phyloP scores from a whole-genome alignment of 2,113 vertebrate genomes.

The Limanda limanda region DNA sequence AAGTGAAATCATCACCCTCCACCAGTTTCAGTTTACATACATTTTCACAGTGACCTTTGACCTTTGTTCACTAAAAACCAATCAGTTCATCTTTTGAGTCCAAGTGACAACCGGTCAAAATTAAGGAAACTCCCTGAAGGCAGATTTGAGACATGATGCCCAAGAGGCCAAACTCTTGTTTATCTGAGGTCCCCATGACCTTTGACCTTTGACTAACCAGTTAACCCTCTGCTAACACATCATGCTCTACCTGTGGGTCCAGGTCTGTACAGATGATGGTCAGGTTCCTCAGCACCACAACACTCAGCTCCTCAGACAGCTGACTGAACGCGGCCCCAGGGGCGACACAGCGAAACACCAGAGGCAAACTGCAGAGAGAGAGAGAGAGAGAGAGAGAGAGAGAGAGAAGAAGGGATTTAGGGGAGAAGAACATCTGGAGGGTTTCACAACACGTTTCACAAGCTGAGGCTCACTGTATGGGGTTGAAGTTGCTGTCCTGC shows the following conservation, averaged over 20 bases:
- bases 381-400: background rate
- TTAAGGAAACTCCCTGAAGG: too few relatives aligned
- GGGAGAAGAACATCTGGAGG: background rate
- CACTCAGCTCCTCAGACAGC: slow-evolving; percentile 41
- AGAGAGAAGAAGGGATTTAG: background rate
- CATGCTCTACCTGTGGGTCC: slow-evolving; percentile 64
- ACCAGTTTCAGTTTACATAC: too few relatives aligned
- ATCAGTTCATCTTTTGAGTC: too few relatives aligned
- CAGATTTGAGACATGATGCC: too few relatives aligned
- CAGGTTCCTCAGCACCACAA: slow-evolving; percentile 46
- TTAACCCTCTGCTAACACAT: too few relatives aligned
- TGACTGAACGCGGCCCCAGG: slow-evolving; percentile 66
- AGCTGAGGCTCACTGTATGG: slow-evolving; percentile 71
- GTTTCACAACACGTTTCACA: background rate
- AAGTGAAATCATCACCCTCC: too few relatives aligned
- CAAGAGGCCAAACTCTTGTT: too few relatives aligned
- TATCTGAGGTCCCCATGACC: too few relatives aligned
- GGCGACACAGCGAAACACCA: slow-evolving; percentile 57
- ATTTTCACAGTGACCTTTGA: too few relatives aligned
- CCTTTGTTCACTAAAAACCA: too few relatives aligned
- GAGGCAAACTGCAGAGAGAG: slow-evolving; percentile 71
- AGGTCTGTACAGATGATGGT: slow-evolving; percentile 56
- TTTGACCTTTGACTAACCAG: too few relatives aligned
- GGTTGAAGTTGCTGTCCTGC: slow-evolving; percentile 72
- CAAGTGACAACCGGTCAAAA: too few relatives aligned